Conservation (phyloP, 2,888 invertebrate species). For the Eumerus sabulonum region DNA sequence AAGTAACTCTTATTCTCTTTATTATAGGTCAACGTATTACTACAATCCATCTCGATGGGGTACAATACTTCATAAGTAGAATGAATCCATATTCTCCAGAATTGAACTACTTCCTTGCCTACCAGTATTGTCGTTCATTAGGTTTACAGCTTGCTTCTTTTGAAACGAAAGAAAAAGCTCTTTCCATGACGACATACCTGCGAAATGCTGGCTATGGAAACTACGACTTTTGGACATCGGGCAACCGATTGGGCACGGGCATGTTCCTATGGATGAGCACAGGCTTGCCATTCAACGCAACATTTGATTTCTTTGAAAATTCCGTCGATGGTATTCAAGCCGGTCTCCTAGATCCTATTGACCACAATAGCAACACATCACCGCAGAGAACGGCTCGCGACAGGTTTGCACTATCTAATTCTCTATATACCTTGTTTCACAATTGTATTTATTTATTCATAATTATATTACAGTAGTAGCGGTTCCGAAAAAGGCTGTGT, state of each 20-base stretch:
- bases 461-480: slow-evolving; percentile 80
- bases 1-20: no score
- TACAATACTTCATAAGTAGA: slow-evolving; percentile 91
- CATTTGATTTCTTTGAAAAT: slow-evolving; percentile 90
- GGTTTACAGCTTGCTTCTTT: slow-evolving; percentile 91
- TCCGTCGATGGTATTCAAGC: slow-evolving; percentile 79
- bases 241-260: slow-evolving; percentile 91
- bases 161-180: slow-evolving; percentile 92
- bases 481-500: slow-evolving; percentile 87
- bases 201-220: slow-evolving; percentile 91
- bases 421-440: no score
- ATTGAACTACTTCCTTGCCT: slow-evolving; percentile 91
- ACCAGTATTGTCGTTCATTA: slow-evolving; percentile 92
- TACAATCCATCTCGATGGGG: slow-evolving; percentile 90
- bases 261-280: slow-evolving; percentile 95
- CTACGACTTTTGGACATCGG: slow-evolving; percentile 93
- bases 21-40: slow-evolving; percentile 89
- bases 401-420: slow-evolving; percentile 74
- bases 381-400: slow-evolving; percentile 89
- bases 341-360: slow-evolving; percentile 80
- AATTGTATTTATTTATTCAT: slow-evolving; percentile 29
- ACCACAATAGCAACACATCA: slow-evolving; percentile 86
- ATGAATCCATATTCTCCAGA: slow-evolving; percentile 94
- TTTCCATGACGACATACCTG: slow-evolving; percentile 90
- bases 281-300: slow-evolving; percentile 91